Evolutionary conservation across 1,140 invertebrate genomes (phyloP).

Genomic region (Neodiprion virginianus): DNA sequence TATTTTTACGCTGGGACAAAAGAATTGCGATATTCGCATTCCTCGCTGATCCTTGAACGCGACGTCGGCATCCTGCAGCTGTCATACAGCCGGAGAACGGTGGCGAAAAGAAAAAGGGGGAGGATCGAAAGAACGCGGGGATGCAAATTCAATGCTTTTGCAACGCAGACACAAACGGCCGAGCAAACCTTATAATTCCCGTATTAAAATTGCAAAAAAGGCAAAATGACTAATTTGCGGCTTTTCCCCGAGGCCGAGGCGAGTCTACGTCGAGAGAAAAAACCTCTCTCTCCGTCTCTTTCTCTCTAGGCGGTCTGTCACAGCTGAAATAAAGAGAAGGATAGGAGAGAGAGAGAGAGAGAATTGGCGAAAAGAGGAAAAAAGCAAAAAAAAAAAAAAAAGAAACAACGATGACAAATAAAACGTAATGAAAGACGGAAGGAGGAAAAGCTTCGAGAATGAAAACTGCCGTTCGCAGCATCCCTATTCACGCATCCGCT

Average conservation of each 20-base stretch:
- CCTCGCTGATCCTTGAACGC: neutral
- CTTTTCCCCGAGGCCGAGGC: neutral
- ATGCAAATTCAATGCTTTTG: constrained; percentile 4
- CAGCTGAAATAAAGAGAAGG: too few species aligned
- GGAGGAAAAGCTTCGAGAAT: neutral
- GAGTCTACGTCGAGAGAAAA: too few species aligned
- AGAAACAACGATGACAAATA: neutral
- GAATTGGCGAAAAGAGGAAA: too few species aligned
- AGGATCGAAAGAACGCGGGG: neutral
- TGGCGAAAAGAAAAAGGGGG: neutral
- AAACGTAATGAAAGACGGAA: neutral
- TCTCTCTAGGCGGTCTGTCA: too few species aligned
- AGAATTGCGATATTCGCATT: constrained; percentile 2
- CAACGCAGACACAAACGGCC: neutral
- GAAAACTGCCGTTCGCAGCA: constrained; percentile 4
- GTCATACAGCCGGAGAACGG: neutral
- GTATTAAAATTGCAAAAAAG: constrained; percentile 4
- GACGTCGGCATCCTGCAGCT: neutral
- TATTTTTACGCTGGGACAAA: neutral
- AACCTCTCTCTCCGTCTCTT: too few species aligned
- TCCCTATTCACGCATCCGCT: neutral
- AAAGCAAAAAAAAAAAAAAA: too few species aligned
- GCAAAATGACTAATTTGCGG: neutral
- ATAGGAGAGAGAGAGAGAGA: too few species aligned
- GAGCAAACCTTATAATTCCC: constrained; percentile 7